Evolutionary conservation across 1,140 invertebrate species (phyloP).

Genomic region (Musca domestica): DNA sequence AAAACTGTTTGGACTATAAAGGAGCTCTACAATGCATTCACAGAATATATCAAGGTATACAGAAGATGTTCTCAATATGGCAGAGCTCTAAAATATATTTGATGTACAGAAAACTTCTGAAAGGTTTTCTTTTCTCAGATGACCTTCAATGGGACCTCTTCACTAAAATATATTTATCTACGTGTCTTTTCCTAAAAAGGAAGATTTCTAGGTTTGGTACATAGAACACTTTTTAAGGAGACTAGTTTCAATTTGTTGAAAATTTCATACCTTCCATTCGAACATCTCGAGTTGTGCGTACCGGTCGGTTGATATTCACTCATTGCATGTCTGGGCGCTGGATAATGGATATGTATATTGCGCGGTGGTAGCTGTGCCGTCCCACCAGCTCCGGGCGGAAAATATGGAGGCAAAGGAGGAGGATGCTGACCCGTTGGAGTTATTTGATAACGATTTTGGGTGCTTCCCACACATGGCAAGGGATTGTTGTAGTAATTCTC

Average conservation of each 20-base stretch:
- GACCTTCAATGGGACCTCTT: too few species aligned
- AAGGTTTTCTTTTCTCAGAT: too few species aligned
- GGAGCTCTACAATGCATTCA: too few species aligned
- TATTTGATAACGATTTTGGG: slow-evolving; percentile 51
- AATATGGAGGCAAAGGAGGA: slow-evolving; percentile 47
- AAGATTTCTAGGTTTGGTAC: too few species aligned
- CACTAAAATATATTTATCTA: too few species aligned
- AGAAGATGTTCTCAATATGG: too few species aligned
- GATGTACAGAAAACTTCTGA: too few species aligned
- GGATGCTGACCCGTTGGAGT: slow-evolving; percentile 51
- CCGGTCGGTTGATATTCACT: slow-evolving; percentile 50
- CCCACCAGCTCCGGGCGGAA: slow-evolving; percentile 32
- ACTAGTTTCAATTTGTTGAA: background rate
- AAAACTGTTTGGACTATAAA: too few species aligned
- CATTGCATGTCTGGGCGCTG: slow-evolving; percentile 44
- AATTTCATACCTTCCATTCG: slow-evolving; percentile 40
- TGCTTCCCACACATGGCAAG: slow-evolving; percentile 35
- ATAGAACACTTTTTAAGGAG: too few species aligned
- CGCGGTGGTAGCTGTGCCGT: slow-evolving; percentile 34
- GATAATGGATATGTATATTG: slow-evolving; percentile 51
- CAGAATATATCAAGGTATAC: too few species aligned
- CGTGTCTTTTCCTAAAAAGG: too few species aligned
- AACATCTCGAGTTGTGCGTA: slow-evolving; percentile 42
- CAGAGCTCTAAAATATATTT: too few species aligned
- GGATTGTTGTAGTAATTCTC: slow-evolving; percentile 53